phyloP scores from a whole-genome alignment of 2,797 vertebrate genomes.

The Poeciliopsis presidionis region DNA sequence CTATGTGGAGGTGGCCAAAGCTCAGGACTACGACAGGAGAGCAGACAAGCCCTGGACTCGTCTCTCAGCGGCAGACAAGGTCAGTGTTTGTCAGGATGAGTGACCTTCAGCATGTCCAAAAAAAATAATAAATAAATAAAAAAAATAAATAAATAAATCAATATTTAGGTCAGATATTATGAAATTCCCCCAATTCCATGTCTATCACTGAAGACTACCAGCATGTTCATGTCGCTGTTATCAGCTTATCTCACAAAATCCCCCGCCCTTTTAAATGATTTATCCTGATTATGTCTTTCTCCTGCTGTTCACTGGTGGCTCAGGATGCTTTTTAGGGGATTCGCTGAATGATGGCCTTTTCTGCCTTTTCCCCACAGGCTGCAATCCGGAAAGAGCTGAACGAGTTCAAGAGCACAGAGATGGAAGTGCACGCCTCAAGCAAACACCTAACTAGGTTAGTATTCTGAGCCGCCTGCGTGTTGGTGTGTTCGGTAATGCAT shows the following conservation, averaged over 20 bases:
- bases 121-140: no score
- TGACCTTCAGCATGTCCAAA: background rate
- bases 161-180: slow-evolving; percentile 26
- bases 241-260: slow-evolving; percentile 35
- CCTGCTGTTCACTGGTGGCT: slow-evolving; percentile 21
- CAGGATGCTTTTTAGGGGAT: slow-evolving; percentile 34
- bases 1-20: slow-evolving; percentile 98
- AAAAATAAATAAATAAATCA: background rate
- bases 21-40: slow-evolving; percentile 98
- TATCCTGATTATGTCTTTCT: slow-evolving; percentile 10
- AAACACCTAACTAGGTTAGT: slow-evolving; percentile 98
- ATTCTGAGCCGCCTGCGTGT: slow-evolving; percentile 15
- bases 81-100: slow-evolving; percentile 50
- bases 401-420: slow-evolving; percentile 99
- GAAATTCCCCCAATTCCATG: slow-evolving; percentile 16
- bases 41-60: slow-evolving; percentile 99
- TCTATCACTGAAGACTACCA: slow-evolving; percentile 9
- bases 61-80: slow-evolving; percentile 97
- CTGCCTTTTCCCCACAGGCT: slow-evolving; percentile 79
- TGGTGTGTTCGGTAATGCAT: slow-evolving; percentile 19
- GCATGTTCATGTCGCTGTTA: slow-evolving; percentile 17
- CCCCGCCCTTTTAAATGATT: slow-evolving; percentile 13
- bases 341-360: slow-evolving; percentile 41
- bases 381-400: slow-evolving; percentile 99
- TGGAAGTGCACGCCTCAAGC: slow-evolving; percentile 99